Base-by-base conservation (phyloP, 2,888 invertebrate genomes). In the Cataglyphis cursor region DNA sequence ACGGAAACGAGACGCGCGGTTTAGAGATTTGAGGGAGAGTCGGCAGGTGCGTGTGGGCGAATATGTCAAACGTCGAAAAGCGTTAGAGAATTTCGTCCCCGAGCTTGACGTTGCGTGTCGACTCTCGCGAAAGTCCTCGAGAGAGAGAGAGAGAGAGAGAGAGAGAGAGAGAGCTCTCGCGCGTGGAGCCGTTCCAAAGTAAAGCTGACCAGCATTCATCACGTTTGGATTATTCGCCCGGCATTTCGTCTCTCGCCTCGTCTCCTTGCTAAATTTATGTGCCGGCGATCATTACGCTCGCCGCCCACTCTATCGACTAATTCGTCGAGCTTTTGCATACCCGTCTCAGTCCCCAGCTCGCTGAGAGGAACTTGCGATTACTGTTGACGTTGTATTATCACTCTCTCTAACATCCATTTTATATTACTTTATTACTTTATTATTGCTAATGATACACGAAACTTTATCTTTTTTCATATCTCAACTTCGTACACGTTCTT, bases 11-110 rank as follows among this genome's bases (percentile, higher is more conserved):
- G 51, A 31, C 38, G 44, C 38, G 51, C 62, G 62, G 38, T 44
- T 51, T 44, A 12, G 59, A 78, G 78, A 68, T 41, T 78, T 78
- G 78, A 78, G 61, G 66, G 59, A 66, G 72, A 65, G 80, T 84
- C 83, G 68, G 82, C 90, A 90, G 89, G 88, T 88, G 87, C 82
- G 87, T 80, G 84, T 84, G 86, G 83, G 84, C 84, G 64, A 85
- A 84, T 87, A 88, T 88, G 90, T 90, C 89, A 90, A 91, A 91
- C 62, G 90, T 90, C 90, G 86, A 90, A 89, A 90, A 75, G 85
- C 84, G 88, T 90, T 90, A 85, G 85, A 85, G 86, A 86, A 83
- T 90, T 90, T 89, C 88, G 72, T 85, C 84, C 84, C 57, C 48
- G 62, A 48, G 61, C 75, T 85, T 80, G 89, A 84, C 84, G 87